A percentile compares a stretch with the other conserved stretches of the same genome.
Conservation (phyloP, 2,113 vertebrate genomes). For the Atherinomorus stipes region DNA sequence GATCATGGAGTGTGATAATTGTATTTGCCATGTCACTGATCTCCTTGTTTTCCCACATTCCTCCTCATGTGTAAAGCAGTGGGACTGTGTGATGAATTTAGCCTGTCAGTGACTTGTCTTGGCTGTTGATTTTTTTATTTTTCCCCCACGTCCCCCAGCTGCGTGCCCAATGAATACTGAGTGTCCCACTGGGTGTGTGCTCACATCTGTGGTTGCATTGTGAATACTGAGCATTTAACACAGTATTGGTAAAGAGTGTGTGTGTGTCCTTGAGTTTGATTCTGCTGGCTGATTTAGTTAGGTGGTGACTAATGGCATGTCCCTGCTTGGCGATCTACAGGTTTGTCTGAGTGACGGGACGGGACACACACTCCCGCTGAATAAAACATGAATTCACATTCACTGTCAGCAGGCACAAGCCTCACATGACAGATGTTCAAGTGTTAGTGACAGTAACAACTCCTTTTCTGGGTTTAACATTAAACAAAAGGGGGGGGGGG, state of each 20-base stretch:
- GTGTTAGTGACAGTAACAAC: constrained; percentile 36
- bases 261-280: constrained; percentile 47
- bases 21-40: constrained; percentile 23
- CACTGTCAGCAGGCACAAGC: constrained; percentile 59
- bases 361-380: constrained; percentile 54
- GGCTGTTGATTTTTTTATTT: constrained; percentile 13
- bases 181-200: constrained; percentile 9
- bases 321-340: constrained; percentile 49
- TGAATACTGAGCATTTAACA: constrained; percentile 20
- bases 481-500: no score
- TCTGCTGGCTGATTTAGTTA: constrained; percentile 50
- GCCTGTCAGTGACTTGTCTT: constrained; percentile 46
- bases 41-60: constrained; percentile 4
- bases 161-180: constrained; percentile 38
- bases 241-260: constrained; percentile 10
- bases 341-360: constrained; percentile 50
- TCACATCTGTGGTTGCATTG: constrained; percentile 5
- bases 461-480: constrained; percentile 27
- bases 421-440: constrained; percentile 41
- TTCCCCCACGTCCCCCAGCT: constrained; percentile 18
- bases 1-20: constrained; percentile 18
- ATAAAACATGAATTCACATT: constrained; percentile 76
- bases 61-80: constrained; percentile 10
- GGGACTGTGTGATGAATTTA: constrained; percentile 37
- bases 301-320: constrained; percentile 53